Evolutionary conservation across 1,140 invertebrate species (phyloP).

Genomic region (Planococcus citri): DNA sequence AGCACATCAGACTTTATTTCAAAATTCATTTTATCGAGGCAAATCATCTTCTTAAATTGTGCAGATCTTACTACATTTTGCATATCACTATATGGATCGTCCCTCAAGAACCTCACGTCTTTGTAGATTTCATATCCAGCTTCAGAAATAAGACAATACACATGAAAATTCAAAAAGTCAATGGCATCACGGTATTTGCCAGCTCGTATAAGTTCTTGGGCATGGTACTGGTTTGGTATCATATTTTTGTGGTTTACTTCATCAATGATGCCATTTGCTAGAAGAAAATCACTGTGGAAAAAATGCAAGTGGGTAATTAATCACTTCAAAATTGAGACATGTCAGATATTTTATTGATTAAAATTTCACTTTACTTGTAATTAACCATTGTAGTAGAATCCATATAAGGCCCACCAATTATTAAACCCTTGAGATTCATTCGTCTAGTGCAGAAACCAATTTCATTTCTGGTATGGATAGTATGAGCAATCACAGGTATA

Average conservation of each 20-base stretch:
- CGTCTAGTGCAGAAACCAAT: constrained; percentile 38
- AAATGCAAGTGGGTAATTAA: constrained; percentile 47
- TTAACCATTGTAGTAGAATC: constrained; percentile 66
- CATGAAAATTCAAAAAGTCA: neutral
- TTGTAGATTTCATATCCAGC: constrained; percentile 17
- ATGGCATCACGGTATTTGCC: constrained; percentile 3
- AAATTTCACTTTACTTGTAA: constrained; percentile 45
- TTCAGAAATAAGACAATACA: neutral
- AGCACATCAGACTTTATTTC: constrained; percentile 33
- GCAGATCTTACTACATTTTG: constrained; percentile 61
- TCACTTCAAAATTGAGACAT: constrained; percentile 59
- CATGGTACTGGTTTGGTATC: constrained; percentile 30
- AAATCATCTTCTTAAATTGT: constrained; percentile 68
- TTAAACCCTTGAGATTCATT: constrained; percentile 51
- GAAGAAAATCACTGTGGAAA: constrained; percentile 50
- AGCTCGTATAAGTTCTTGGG: neutral
- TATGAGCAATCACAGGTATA: constrained; percentile 59
- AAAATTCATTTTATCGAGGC: constrained; percentile 25
- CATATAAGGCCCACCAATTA: constrained; percentile 73
- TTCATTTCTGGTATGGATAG: constrained; percentile 58
- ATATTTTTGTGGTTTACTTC: constrained; percentile 31
- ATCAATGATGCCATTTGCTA: constrained; percentile 49
- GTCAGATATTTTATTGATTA: constrained; percentile 35
- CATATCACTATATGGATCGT: neutral
- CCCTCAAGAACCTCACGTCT: constrained; percentile 40